A percentile compares a stretch with the other conserved stretches of the same genome.
phyloP scores from a whole-genome alignment of 2,113 vertebrate genomes.

The Carlito syrichta region DNA sequence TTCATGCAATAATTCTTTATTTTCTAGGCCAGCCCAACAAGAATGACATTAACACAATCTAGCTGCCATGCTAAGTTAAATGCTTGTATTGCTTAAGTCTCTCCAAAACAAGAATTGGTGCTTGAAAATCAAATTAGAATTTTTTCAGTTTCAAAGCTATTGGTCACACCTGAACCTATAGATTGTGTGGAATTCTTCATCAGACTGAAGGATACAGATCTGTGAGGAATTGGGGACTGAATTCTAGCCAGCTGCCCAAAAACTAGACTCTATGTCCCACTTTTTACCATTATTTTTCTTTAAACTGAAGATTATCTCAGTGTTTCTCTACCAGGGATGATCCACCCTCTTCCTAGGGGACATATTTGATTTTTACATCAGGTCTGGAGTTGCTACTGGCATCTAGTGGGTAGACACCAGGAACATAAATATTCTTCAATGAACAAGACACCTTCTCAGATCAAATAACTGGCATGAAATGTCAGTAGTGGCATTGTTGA shows the following conservation, averaged over 20 bases:
- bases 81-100: not conserved
- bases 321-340: not conserved
- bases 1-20: not conserved
- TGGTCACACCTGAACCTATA: not conserved
- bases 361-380: not conserved
- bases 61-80: not conserved
- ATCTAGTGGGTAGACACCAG: not conserved
- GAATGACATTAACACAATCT: not conserved
- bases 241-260: not conserved
- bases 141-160: not conserved
- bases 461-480: not conserved
- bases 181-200: not conserved
- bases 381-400: not conserved
- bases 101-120: not conserved
- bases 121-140: not conserved
- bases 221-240: not conserved
- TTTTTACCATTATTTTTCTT: not conserved
- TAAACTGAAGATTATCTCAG: not conserved
- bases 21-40: not conserved
- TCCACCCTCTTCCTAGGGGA: too few species aligned
- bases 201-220: not conserved
- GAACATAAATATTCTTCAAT: not conserved
- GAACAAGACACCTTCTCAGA: not conserved
- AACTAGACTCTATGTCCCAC: not conserved
- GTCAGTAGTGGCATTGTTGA: not conserved